Conservation (phyloP, 2,113 vertebrate species). For the Motacilla alba region DNA sequence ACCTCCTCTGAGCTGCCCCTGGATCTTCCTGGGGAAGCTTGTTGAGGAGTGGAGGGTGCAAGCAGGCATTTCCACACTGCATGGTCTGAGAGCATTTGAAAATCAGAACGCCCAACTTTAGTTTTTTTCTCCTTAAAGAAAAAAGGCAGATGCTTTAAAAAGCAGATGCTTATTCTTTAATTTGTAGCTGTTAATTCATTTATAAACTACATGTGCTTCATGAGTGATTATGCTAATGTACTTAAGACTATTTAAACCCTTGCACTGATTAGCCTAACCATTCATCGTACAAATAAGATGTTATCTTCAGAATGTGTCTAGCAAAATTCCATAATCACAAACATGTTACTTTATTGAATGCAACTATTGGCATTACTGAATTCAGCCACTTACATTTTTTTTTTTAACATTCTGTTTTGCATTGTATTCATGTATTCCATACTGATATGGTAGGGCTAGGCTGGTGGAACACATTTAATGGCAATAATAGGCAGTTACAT, state of each 20-base stretch:
- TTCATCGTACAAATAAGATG: slow-evolving; percentile 56
- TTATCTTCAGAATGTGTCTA: slow-evolving; percentile 57
- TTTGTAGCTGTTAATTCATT: slow-evolving; percentile 46
- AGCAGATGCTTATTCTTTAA: slow-evolving; percentile 19
- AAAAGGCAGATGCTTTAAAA: slow-evolving; percentile 20
- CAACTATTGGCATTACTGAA: slow-evolving; percentile 28
- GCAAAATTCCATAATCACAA: slow-evolving; percentile 54
- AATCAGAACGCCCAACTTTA: background rate
- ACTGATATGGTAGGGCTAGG: background rate
- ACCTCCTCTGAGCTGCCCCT: background rate
- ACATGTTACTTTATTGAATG: slow-evolving; percentile 22
- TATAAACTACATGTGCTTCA: slow-evolving; percentile 38
- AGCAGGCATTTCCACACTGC: background rate
- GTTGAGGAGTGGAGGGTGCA: background rate
- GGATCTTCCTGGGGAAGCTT: background rate
- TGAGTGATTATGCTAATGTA: slow-evolving; percentile 43
- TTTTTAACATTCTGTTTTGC: background rate
- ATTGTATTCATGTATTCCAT: background rate
- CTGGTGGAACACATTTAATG: background rate
- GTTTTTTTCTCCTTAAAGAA: background rate
- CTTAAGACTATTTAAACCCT: slow-evolving; percentile 45
- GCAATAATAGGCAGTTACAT: background rate
- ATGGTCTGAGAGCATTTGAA: background rate
- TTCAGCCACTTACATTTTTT: background rate
- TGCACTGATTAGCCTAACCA: slow-evolving; percentile 19